Evolutionary conservation across 2,113 vertebrate genomes (phyloP), one percentile per base, ranked within the genome.

Genomic region (Psilopsiagon aurifrons): DNA sequence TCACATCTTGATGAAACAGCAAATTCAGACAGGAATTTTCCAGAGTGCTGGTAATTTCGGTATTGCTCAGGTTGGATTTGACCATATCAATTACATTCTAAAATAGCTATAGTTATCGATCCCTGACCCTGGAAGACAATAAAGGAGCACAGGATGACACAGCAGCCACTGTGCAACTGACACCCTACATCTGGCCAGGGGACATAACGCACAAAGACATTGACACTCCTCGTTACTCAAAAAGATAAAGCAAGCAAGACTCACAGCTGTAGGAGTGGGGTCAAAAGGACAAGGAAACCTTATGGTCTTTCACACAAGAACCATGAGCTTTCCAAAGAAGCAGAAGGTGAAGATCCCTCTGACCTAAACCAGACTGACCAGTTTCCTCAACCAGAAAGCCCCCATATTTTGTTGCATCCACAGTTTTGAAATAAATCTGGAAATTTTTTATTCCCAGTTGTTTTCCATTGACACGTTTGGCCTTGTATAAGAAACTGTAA

Each of bases 211-310:
- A 82, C 47, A 76, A 70, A 64, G 75, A 19, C 39, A 18, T 5
- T 37, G 66, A 33, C 44, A 33, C 13, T 41, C 39, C 60, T 85
- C 1, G 0, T 66, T 57, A 57, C 62, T 84, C 74, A 69, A 57
- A 67, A 70, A 37, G 62, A 84, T 66, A 60, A 76, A 37, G 43
- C 6, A 86, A 47, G 73, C 51, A 71, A 71, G 33, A 31, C 37
- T 86, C 68, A 22, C 44, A 89, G 55, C 11, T n/a, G 2, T 23
- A 13, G 19, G 16, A 78, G 17, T 7, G n/a, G 43, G 93, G 84
- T 95, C 89, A 92, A 94, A 94, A 95, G 81, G 84, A 68, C 43
- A 37, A 76, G 52, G 44, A 95, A 86, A 15, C 6, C 8, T 81
- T 33, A 11, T 31, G n/a, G 33, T 51, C 43, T 81, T 81, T 88